Evolutionary conservation across 1,140 invertebrate genomes (phyloP), one percentile per base, ranked within the genome.

Genomic region (Dinothrombium tinctorium): DNA sequence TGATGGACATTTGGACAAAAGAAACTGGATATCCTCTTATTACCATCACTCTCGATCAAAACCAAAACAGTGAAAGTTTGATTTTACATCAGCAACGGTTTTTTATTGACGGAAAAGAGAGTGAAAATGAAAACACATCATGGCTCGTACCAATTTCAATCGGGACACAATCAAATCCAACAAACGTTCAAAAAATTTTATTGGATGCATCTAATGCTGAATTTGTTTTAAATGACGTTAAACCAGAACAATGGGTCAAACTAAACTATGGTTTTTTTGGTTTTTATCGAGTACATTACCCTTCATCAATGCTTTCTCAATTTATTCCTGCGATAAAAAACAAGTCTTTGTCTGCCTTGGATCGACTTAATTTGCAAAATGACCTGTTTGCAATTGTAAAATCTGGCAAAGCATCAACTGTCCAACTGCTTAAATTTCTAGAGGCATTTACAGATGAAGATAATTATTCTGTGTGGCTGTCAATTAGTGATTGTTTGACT

Each of bases 1-100:
- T 98, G 0, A 98, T 99, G 92, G 76, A 75, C 1, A 79, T 76
- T 11, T 96, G 89, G 89, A 95, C 83, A 0, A 67, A 68, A 51
- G 81, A 92, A 56, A 84, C 82, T 69, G 89, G 87, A 19, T 95
- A 81, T 54, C 84, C 83, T 6, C 63, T 73, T 1, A 54, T 74
- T 0, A 56, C 53, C 29, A 66, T 68, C 8, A 11, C 24, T 5
- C 11, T 20, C 2, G n/a, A 43, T 31, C 47, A 59, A 42, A 54
- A 63, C n/a, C 61, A 58, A 9, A 52, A 54, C n/a, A 64, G 72
- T 35, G 63, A 76, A 20, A 54, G 74, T 5, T 51, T 95, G 5
- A 69, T 64, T 0, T 56, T 94, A 3, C 66, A 66, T 1, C 87
- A 95, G 54, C 65, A 72, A 42, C 81, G 84, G 56, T 94, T 90